These are phyloP conservation scores for Podarcis muralis DNA, from an alignment of 2,113 vertebrate species.

Conservation along the genomic window DNA sequence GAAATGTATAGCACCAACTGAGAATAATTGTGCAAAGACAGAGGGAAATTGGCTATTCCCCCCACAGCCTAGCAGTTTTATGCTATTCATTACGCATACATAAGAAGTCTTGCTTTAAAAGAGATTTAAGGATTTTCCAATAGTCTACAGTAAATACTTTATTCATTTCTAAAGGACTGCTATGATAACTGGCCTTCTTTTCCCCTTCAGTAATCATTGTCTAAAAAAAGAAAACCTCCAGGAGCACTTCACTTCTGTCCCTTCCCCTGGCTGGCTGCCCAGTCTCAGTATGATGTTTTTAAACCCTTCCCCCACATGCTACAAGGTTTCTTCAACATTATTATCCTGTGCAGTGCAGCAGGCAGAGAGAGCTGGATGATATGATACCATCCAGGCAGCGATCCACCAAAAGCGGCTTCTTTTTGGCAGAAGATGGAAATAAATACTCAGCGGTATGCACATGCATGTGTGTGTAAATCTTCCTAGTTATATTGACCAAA, in stretches of 20 bases:
- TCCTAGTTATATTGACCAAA: background rate
- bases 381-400: conserved; percentile 33
- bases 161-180: conserved; percentile 51
- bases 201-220: conserved; percentile 60
- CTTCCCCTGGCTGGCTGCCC: conserved; percentile 65
- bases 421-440: conserved; percentile 1
- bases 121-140: conserved; percentile 60
- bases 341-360: conserved; percentile 35
- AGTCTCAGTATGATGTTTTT: conserved; percentile 68
- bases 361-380: conserved; percentile 31
- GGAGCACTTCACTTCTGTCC: conserved; percentile 69
- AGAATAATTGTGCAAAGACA: conserved; percentile 55
- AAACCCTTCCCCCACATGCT: conserved; percentile 54
- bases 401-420: background rate
- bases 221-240: conserved; percentile 72
- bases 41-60: conserved; percentile 16
- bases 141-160: conserved; percentile 59
- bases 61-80: conserved; percentile 39
- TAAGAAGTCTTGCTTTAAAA: conserved; percentile 56
- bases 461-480: background rate
- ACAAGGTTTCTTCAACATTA: conserved; percentile 52
- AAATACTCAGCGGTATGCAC: conserved; percentile 42
- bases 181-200: conserved; percentile 59
- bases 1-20: conserved; percentile 36
- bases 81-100: conserved; percentile 23